Evolutionary conservation across 30 jellyfish, hydroid and myxozoan genomes (phyloP).

Genomic region (Rhopilema esculentum): DNA sequence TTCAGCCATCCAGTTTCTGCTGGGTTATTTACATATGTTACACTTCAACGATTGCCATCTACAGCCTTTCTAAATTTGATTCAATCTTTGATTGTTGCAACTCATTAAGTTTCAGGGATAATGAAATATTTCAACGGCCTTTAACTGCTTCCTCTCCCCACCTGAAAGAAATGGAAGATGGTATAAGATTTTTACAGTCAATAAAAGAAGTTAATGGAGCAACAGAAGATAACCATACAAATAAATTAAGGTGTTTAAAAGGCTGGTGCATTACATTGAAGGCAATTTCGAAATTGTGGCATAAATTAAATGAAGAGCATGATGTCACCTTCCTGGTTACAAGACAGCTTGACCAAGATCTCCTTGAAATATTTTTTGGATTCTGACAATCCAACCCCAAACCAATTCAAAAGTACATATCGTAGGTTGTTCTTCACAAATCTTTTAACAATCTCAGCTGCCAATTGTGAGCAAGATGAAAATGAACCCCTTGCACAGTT

Average conservation of each 20-base stretch:
- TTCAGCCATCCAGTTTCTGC: constrained; percentile 31
- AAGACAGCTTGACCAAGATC: constrained; percentile 58
- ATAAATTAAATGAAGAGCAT: constrained; percentile 1
- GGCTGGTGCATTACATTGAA: constrained; percentile 51
- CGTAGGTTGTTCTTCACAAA: constrained; percentile 7
- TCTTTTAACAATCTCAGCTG: background rate
- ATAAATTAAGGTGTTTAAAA: constrained; percentile 31
- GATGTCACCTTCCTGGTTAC: constrained; percentile 33
- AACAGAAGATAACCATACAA: constrained; percentile 6
- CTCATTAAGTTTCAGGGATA: background rate
- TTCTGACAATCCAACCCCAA: constrained; percentile 56
- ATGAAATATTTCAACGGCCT: background rate
- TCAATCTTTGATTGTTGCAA: background rate
- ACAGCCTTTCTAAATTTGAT: background rate
- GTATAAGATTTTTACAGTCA: background rate
- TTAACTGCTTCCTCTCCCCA: background rate
- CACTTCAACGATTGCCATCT: constrained; percentile 23
- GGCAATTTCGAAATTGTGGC: constrained; percentile 25
- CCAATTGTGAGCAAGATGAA: background rate
- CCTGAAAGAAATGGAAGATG: constrained; percentile 4
- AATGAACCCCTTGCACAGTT: background rate
- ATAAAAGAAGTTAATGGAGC: constrained; percentile 4
- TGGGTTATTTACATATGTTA: constrained; percentile 16
- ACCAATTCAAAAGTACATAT: constrained; percentile 38
- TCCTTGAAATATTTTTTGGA: constrained; percentile 54